Evolutionary conservation across 2,888 invertebrate species (phyloP).

Genomic region (Lathronympha strigana): DNA sequence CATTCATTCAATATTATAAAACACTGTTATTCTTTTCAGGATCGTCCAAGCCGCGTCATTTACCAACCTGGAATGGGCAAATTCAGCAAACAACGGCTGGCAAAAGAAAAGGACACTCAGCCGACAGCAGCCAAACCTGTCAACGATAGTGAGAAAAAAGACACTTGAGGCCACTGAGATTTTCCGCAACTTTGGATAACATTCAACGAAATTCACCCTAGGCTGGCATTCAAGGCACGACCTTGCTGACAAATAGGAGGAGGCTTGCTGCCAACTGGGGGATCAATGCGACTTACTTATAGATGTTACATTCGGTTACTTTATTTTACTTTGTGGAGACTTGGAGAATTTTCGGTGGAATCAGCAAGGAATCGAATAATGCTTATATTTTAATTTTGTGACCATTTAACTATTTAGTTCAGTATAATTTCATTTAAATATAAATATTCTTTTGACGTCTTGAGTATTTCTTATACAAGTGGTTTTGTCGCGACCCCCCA

Average conservation of each 20-base stretch:
- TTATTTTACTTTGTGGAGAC: conserved; percentile 63
- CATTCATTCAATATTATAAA: too few relatives aligned
- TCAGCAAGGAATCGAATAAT: conserved; percentile 67
- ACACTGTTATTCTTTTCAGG: conserved; percentile 73
- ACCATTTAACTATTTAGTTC: conserved; percentile 65
- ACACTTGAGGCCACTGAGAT: conserved; percentile 72
- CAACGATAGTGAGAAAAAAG: conserved; percentile 79
- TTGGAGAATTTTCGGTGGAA: conserved; percentile 62
- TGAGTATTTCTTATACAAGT: conserved; percentile 47
- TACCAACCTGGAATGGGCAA: conserved; percentile 96
- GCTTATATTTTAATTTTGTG: conserved; percentile 75
- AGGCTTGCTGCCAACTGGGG: conserved; percentile 73
- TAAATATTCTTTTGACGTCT: conserved; percentile 67
- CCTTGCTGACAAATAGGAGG: conserved; percentile 69
- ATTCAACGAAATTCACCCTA: conserved; percentile 78
- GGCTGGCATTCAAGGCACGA: conserved; percentile 74
- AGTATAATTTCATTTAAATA: conserved; percentile 79
- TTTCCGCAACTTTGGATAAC: conserved; percentile 76
- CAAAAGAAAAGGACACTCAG: conserved; percentile 75
- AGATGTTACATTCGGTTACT: conserved; percentile 66
- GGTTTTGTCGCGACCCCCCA: too few relatives aligned
- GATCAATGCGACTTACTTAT: conserved; percentile 66
- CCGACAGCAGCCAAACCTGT: conserved; percentile 61
- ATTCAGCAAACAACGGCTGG: conserved; percentile 87
- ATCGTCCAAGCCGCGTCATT: conserved; percentile 94